phyloP scores from a whole-genome alignment of 92 coral and sea anemone species.

The Parazoanthus atlanticus region DNA sequence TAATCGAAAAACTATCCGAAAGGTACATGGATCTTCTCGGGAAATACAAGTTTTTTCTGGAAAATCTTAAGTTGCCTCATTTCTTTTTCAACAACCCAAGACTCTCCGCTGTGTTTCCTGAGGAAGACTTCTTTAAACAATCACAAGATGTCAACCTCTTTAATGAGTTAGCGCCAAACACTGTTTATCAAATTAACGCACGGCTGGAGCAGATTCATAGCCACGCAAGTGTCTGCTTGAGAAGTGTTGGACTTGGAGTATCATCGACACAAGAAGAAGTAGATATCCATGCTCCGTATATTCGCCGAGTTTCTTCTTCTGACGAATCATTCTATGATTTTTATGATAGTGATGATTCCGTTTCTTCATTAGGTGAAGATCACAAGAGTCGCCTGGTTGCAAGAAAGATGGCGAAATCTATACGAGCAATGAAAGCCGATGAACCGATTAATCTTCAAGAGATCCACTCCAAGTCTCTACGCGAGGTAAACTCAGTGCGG shows the following conservation, averaged over 20 bases:
- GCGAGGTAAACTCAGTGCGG: conserved; percentile 2
- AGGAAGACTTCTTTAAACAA: conserved; percentile 1
- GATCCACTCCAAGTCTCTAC: conserved; percentile 1
- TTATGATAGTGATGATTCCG: conserved; percentile 12
- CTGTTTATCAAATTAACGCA: conserved; percentile 19
- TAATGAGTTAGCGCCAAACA: conserved; percentile 12
- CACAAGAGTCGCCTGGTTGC: conserved; percentile 12
- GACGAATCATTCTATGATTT: neutral
- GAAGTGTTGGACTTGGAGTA: neutral
- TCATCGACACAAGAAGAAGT: neutral
- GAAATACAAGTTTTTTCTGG: conserved; percentile 14
- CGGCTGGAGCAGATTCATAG: conserved; percentile 1
- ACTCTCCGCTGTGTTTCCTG: conserved; percentile 21
- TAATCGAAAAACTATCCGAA: conserved; percentile 22
- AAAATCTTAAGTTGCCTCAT: conserved; percentile 23
- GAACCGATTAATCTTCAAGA: neutral
- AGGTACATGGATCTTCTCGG: conserved; percentile 33
- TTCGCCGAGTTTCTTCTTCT: conserved; percentile 5
- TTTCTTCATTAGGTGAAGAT: conserved; percentile 10
- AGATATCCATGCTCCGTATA: conserved; percentile 19
- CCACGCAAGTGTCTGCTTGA: neutral
- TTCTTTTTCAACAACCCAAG: conserved; percentile 29
- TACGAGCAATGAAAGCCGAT: neutral
- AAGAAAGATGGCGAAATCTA: conserved; percentile 21
- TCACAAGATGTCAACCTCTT: conserved; percentile 2